Percentiles rank a stretch among this genome's conserved stretches.
Evolutionary conservation across 1,140 invertebrate genomes (phyloP).

Genomic region (Brachionus manjavacas): DNA sequence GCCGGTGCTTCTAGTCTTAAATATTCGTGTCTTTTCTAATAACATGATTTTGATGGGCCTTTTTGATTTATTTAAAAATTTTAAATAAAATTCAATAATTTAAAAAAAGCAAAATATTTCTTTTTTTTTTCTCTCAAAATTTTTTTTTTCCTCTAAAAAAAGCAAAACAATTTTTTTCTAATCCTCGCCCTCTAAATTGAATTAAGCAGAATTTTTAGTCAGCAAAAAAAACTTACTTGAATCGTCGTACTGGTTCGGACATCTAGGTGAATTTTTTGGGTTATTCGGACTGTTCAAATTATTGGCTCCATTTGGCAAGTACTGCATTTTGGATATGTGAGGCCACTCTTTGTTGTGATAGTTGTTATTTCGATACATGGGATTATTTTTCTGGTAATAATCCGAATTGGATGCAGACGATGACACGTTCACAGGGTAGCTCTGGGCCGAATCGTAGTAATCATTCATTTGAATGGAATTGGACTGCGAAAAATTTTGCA

Average conservation of each 20-base stretch:
- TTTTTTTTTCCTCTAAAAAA: too few species aligned
- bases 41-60: too few species aligned
- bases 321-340: background rate
- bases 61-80: too few species aligned
- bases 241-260: background rate
- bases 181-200: too few species aligned
- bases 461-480: constrained; percentile 13
- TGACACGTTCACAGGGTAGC: background rate
- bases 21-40: too few species aligned
- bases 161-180: too few species aligned
- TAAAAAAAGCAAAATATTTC: too few species aligned
- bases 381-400: background rate
- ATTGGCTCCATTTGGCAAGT: background rate
- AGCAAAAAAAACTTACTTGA: background rate
- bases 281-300: background rate
- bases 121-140: too few species aligned
- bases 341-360: background rate
- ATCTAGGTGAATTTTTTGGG: background rate
- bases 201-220: too few species aligned
- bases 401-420: constrained; percentile 5
- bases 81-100: too few species aligned
- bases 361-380: background rate
- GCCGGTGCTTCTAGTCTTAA: too few species aligned
- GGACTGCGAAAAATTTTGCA: background rate
- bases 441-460: background rate